Evolutionary conservation across 2,113 vertebrate species (phyloP).

Genomic region (Laterallus jamaicensis): DNA sequence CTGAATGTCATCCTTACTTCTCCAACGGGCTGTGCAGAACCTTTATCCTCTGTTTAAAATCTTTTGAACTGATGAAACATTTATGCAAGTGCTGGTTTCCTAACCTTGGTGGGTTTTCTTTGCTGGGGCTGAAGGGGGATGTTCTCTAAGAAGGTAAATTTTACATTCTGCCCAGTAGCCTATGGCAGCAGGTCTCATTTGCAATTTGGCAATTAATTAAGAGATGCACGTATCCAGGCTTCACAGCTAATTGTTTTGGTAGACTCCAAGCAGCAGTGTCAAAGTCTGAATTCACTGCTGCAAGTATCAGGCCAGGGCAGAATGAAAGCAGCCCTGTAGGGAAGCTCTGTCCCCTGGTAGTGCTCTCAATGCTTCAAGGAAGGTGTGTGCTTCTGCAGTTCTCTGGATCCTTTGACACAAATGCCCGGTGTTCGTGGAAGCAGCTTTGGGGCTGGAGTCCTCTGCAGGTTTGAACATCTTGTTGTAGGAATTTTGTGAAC

Average conservation of each 20-base stretch:
- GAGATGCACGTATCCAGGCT: not conserved
- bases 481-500: not conserved
- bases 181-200: not conserved
- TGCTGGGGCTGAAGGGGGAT: not conserved
- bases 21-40: not conserved
- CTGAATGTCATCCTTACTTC: not conserved
- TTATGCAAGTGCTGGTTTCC: not conserved
- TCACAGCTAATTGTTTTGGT: not conserved
- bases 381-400: not conserved
- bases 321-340: not conserved
- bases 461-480: not conserved
- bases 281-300: not conserved
- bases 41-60: not conserved
- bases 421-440: not conserved
- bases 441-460: not conserved
- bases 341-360: not conserved
- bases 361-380: not conserved
- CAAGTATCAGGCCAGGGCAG: rapidly evolving
- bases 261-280: not conserved
- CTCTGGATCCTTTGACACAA: not conserved
- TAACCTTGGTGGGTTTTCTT: not conserved
- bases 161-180: not conserved
- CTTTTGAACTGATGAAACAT: not conserved
- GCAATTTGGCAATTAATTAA: not conserved
- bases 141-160: not conserved